Conservation (phyloP, 2,113 vertebrate species). For the Tylochromis polylepis region DNA sequence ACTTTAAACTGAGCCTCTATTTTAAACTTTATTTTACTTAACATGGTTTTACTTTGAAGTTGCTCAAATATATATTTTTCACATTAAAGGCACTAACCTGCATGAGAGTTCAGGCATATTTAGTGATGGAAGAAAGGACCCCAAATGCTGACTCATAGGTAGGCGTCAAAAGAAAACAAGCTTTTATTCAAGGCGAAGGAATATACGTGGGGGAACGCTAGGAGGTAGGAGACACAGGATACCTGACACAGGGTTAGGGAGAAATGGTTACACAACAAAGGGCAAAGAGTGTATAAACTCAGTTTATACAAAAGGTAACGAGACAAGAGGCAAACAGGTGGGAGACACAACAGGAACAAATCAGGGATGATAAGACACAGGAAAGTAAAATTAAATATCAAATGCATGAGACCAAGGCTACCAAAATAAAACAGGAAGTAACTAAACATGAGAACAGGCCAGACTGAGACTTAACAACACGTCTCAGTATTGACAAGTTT, state of each 20-base stretch:
- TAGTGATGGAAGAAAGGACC: neutral
- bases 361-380: neutral
- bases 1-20: neutral
- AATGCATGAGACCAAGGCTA: neutral
- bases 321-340: neutral
- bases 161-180: neutral
- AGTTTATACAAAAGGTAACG: neutral
- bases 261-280: too few species aligned
- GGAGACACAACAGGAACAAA: neutral
- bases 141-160: neutral
- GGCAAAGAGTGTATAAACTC: too few species aligned
- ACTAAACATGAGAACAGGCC: fast-evolving
- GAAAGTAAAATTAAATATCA: neutral
- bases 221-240: neutral
- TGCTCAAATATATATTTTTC: neutral
- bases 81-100: neutral
- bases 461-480: neutral
- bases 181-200: neutral
- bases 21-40: neutral
- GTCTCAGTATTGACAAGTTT: neutral
- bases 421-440: neutral
- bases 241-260: neutral
- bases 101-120: neutral
- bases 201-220: neutral
- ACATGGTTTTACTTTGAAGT: neutral